Conservation (phyloP, 1,140 invertebrate species). For the Pseudachorutes palmiensis region DNA sequence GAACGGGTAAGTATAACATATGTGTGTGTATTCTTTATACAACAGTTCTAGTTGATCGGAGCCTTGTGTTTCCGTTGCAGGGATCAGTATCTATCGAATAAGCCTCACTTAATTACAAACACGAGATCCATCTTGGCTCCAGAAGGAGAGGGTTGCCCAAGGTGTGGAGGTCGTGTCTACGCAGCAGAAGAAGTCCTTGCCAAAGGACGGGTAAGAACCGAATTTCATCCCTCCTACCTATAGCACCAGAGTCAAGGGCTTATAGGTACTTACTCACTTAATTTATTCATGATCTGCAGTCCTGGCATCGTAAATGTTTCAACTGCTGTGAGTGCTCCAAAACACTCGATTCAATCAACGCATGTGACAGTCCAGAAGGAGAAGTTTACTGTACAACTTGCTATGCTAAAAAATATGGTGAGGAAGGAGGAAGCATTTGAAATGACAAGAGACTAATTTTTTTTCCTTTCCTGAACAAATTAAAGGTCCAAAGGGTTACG, state of each 20-base stretch:
- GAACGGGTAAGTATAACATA: conserved; percentile 63
- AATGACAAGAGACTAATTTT: background rate
- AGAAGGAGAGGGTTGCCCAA: conserved; percentile 76
- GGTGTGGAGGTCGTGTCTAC: conserved; percentile 81
- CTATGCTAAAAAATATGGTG: conserved; percentile 87
- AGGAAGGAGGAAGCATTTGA: conserved; percentile 5
- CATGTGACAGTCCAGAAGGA: conserved; percentile 78
- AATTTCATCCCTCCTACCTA: conserved; percentile 33
- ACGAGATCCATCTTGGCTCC: conserved; percentile 68
- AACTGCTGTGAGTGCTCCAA: conserved; percentile 90
- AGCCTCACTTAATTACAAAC: conserved; percentile 50
- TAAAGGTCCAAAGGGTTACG: conserved; percentile 50
- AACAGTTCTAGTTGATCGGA: too few species aligned
- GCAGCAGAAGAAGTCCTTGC: conserved; percentile 82
- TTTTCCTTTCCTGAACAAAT: background rate
- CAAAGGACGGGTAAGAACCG: conserved; percentile 52
- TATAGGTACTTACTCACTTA: too few species aligned
- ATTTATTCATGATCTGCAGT: conserved; percentile 17
- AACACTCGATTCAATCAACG: conserved; percentile 84
- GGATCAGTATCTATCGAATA: conserved; percentile 36
- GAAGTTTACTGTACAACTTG: conserved; percentile 91
- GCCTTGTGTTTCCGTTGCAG: conserved; percentile 19
- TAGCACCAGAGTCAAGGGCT: background rate
- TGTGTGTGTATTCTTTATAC: too few species aligned
- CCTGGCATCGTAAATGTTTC: conserved; percentile 40